Evolutionary conservation across 2,797 vertebrate genomes (phyloP).

Genomic region (Hylomyscus alleni): DNA sequence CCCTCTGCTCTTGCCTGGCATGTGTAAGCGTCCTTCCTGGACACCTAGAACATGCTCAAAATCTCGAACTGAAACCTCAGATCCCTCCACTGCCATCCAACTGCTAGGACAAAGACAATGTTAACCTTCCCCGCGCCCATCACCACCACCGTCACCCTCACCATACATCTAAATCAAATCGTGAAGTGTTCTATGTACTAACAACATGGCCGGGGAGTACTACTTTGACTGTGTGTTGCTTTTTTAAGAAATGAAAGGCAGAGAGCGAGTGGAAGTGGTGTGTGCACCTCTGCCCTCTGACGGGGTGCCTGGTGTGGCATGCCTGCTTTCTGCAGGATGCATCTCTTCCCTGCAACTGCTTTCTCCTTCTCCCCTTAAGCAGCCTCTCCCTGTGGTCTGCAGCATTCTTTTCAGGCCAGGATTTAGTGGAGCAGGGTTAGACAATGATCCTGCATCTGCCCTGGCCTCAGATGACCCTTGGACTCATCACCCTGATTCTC

Average conservation of each 20-base stretch:
- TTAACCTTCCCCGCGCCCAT: neutral
- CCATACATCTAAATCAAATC: constrained; percentile 61
- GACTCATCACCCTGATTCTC: constrained; percentile 84
- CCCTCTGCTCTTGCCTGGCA: neutral
- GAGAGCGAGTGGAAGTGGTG: constrained; percentile 15
- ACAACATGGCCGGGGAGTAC: constrained; percentile 83
- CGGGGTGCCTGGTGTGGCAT: constrained; percentile 93
- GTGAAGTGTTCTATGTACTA: constrained; percentile 84
- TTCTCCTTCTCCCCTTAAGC: constrained; percentile 90
- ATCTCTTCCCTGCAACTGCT: constrained; percentile 88
- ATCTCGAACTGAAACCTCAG: constrained; percentile 48
- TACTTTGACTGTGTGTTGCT: constrained; percentile 95
- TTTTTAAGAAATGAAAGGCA: constrained; percentile 96
- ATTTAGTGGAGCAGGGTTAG: constrained; percentile 89
- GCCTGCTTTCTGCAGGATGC: constrained; percentile 91
- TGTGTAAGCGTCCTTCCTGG: constrained; percentile 39
- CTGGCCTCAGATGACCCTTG: constrained; percentile 86
- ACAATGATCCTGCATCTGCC: constrained; percentile 88
- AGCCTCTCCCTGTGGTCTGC: constrained; percentile 90
- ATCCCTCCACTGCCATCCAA: constrained; percentile 65
- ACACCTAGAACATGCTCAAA: constrained; percentile 68
- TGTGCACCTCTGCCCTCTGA: constrained; percentile 93
- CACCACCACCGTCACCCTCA: neutral
- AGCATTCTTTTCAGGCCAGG: constrained; percentile 90
- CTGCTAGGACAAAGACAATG: constrained; percentile 69